These are phyloP conservation scores for Candidula unifasciata DNA, from an alignment of 2,888 invertebrate species.

Conservation along the genomic window DNA sequence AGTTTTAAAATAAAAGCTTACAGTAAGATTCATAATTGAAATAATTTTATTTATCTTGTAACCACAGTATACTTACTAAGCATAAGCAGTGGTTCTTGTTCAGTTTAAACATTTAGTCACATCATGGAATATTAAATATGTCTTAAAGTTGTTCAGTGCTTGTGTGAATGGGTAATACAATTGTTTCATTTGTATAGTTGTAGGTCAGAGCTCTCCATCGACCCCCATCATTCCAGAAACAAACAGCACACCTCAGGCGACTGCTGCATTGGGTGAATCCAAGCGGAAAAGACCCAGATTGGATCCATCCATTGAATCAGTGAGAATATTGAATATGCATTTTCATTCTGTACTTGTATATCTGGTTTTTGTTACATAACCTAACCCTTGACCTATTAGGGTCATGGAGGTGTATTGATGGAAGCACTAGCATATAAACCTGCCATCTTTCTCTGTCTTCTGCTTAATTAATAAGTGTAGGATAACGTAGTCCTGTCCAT, in stretches of 20 bases:
- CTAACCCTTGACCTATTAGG: too few species aligned
- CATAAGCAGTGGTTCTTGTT: not conserved
- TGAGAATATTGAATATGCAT: conserved; percentile 31
- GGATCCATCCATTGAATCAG: conserved; percentile 58
- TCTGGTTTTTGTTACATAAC: too few species aligned
- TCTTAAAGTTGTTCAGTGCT: not conserved
- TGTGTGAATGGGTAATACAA: not conserved
- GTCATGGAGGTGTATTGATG: too few species aligned
- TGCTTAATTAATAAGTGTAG: too few species aligned
- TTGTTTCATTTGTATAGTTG: not conserved
- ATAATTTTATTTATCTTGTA: too few species aligned
- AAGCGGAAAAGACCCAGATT: conserved; percentile 59
- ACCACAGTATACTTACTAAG: not conserved
- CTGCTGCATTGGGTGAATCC: conserved; percentile 51
- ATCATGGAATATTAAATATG: not conserved
- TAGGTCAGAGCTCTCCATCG: not conserved
- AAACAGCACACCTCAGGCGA: not conserved
- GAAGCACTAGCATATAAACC: too few species aligned
- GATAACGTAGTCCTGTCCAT: too few species aligned
- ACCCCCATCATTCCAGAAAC: conserved; percentile 36
- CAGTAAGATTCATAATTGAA: too few species aligned
- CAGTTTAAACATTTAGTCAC: not conserved
- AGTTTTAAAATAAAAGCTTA: too few species aligned
- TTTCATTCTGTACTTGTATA: too few species aligned
- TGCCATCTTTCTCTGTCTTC: too few species aligned